Base-by-base conservation (phyloP, 2,888 invertebrate species). In the Hirtodrosophila histrioides region DNA sequence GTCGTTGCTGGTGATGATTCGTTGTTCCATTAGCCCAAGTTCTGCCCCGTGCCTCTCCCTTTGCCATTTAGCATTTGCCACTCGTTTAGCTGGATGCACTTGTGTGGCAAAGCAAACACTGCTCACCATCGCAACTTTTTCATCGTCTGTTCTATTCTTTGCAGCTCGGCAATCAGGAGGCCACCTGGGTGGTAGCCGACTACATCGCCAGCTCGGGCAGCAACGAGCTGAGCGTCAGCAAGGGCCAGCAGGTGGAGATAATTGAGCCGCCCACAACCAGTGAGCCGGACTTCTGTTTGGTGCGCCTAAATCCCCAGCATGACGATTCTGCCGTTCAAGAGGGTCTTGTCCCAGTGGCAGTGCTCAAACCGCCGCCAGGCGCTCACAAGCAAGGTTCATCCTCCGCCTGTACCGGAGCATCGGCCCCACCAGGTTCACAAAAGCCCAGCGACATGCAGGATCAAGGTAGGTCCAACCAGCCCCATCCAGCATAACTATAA, bases 231-330 rank as follows among this genome's bases (percentile, higher is more conserved):
- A 95, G 95, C 54, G 97, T 98, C 43, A 93, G 93, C 71, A 97
- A 97, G 91, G 98, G 98, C 24, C 98, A 98, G 92, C 98, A 98
- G 92, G 98, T 98, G 70, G 98, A 98, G 91, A 95, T 98, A 73
- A 93, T 98, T 75, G 98, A 98, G 91, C 78, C 86, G 66, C 93
- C 94, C 70, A 94, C 95, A 88, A 92, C 94, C 65, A 92, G 94
- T 80, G 92, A 95, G 86, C 92, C 94, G 63, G 95, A 95, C 86
- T 95, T 94, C 92, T 95, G 95, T 93, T 91, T 95, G 88, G 95
- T 95, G 72, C 93, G 95, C 58, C 93, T 94, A 91, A 91, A 91
- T 90, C 90, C 92, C 91, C 92, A 92, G 91, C 92, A 89, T 82
- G 91, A 93, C 81, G 91, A 93, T 91, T 83, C 93, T 82, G 86